Conservation (phyloP, 2,888 invertebrate genomes). For the Cyclophora albipunctata region DNA sequence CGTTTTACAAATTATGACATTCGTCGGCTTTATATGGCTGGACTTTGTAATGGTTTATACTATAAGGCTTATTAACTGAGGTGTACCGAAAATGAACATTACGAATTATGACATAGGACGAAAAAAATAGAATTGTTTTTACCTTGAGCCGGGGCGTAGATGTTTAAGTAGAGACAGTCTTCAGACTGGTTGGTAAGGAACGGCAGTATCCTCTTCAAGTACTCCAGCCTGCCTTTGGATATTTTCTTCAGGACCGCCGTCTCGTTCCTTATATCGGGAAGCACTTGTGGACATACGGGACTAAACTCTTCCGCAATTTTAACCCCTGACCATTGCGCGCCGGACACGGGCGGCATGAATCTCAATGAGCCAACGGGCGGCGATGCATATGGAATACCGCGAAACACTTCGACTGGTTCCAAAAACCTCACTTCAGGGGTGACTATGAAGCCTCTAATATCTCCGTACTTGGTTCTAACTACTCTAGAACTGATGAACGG, state of each 20-base stretch:
- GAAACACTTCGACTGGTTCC: constrained; percentile 93
- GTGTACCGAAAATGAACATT: neutral
- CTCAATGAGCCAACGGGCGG: constrained; percentile 91
- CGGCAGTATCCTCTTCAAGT: constrained; percentile 90
- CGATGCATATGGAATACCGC: constrained; percentile 96
- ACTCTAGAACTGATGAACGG: constrained; percentile 85
- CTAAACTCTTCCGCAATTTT: constrained; percentile 90
- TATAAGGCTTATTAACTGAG: too few species aligned
- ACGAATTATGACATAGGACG: neutral
- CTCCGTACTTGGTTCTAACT: constrained; percentile 91
- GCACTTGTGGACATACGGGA: constrained; percentile 94
- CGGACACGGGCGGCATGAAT: constrained; percentile 97
- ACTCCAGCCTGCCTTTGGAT: constrained; percentile 91
- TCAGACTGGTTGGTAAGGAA: constrained; percentile 94
- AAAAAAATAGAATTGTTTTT: constrained; percentile 41
- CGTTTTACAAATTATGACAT: neutral
- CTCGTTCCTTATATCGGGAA: constrained; percentile 90
- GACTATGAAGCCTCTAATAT: constrained; percentile 88
- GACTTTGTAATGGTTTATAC: too few species aligned
- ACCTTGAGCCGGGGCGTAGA: constrained; percentile 97
- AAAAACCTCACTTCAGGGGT: constrained; percentile 86
- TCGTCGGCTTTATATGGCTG: neutral
- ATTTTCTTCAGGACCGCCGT: constrained; percentile 88
- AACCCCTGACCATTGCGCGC: constrained; percentile 93
- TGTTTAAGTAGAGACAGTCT: constrained; percentile 97